These are phyloP conservation scores for Daphoenositta chrysoptera DNA, from an alignment of 2,113 vertebrate genomes.

Conservation along the genomic window DNA sequence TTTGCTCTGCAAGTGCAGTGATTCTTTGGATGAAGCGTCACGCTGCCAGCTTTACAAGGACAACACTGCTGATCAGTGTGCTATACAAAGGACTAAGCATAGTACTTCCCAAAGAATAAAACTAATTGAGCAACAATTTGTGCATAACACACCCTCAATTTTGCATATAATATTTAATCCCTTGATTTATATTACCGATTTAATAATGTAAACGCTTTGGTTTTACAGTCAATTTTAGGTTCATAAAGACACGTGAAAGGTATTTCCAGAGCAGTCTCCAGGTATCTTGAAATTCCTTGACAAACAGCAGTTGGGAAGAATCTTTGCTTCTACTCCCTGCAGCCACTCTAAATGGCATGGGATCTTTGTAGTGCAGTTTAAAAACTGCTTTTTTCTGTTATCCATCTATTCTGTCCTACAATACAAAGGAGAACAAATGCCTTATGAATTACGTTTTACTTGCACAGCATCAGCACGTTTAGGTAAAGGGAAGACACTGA, in stretches of 20 bases:
- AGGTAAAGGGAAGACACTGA: not conserved
- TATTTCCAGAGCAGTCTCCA: not conserved
- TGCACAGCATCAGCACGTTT: not conserved
- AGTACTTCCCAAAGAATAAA: not conserved
- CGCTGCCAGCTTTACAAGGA: not conserved
- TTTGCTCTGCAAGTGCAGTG: not conserved
- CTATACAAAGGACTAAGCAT: not conserved
- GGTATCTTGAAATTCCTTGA: not conserved
- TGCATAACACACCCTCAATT: not conserved
- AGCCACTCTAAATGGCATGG: not conserved
- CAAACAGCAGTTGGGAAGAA: not conserved
- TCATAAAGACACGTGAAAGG: not conserved
- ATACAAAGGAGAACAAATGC: not conserved
- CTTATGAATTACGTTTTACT: not conserved
- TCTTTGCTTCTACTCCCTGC: not conserved
- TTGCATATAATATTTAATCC: not conserved
- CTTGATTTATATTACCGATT: rapidly evolving
- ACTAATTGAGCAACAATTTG: not conserved
- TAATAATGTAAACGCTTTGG: not conserved
- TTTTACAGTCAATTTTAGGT: not conserved
- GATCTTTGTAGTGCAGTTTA: not conserved
- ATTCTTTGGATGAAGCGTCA: not conserved
- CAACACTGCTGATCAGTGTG: not conserved
- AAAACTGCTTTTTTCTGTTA: not conserved
- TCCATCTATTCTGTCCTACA: not conserved